Evolutionary conservation across 2,888 invertebrate species (phyloP).

Genomic region (Brachycybe producta): DNA sequence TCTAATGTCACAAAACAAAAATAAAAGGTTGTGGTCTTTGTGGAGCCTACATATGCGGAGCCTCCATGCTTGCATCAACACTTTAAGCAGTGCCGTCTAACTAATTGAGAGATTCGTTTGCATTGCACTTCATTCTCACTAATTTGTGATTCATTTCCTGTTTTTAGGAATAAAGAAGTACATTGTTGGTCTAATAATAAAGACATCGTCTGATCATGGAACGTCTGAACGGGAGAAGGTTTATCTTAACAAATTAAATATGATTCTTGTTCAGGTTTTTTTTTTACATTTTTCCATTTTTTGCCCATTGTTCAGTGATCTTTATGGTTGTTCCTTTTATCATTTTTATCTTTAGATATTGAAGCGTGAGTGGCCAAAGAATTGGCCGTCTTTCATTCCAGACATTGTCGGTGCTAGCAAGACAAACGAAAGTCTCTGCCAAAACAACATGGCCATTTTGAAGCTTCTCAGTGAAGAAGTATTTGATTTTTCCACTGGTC

Average conservation of each 20-base stretch:
- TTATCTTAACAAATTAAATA: conserved; percentile 93
- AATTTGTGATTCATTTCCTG: no score
- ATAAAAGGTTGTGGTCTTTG: no score
- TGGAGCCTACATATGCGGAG: no score
- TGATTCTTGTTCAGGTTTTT: conserved; percentile 86
- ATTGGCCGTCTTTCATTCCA: conserved; percentile 97
- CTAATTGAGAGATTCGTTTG: no score
- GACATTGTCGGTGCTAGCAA: conserved; percentile 99
- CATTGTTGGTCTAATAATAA: conserved; percentile 95
- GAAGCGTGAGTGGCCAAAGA: conserved; percentile 98
- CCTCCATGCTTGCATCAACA: no score
- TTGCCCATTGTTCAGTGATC: background rate
- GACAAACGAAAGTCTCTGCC: conserved; percentile 96
- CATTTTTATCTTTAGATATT: conserved; percentile 50
- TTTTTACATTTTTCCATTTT: conserved; percentile 3
- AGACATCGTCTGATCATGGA: conserved; percentile 84
- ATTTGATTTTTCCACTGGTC: conserved; percentile 95
- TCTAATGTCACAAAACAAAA: no score
- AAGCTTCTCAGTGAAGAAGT: conserved; percentile 98
- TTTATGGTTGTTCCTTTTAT: background rate
- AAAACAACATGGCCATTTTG: conserved; percentile 98
- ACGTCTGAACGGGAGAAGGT: conserved; percentile 86
- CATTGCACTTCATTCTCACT: no score
- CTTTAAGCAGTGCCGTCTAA: no score
- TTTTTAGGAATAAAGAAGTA: conserved; percentile 86